phyloP scores from a whole-genome alignment of 2,888 invertebrate genomes.

The Coenonympha glycerion region DNA sequence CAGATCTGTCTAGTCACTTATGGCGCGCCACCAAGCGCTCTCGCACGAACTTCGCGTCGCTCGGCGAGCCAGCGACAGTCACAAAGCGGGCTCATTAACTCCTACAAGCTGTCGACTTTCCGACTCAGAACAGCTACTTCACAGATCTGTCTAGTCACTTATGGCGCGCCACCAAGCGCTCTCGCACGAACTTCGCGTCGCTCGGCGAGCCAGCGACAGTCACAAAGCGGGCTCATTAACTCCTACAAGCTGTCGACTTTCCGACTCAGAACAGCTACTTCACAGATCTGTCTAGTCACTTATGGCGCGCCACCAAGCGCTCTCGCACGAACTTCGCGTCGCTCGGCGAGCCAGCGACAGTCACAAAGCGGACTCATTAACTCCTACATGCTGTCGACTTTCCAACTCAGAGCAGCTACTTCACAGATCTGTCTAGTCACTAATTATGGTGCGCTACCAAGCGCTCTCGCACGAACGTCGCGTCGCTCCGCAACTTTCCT shows the following conservation, averaged over 20 bases:
- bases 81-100: conserved; percentile 51
- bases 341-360: conserved; percentile 25
- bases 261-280: no score
- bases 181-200: no score
- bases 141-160: not conserved
- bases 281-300: no score
- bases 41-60: conserved; percentile 17
- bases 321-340: conserved; percentile 15
- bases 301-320: conserved; percentile 19
- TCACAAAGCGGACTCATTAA: conserved; percentile 50
- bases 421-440: no score
- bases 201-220: no score
- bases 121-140: conserved; percentile 10
- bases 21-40: conserved; percentile 21
- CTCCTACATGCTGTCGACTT: conserved; percentile 40
- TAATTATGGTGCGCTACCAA: conserved; percentile 22
- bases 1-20: no score
- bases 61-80: conserved; percentile 23
- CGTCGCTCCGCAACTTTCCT: no score
- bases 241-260: no score
- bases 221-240: conserved; percentile 51
- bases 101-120: conserved; percentile 37
- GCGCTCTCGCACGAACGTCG: conserved; percentile 18
- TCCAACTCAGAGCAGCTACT: conserved; percentile 8
- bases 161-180: no score